Conservation (phyloP, 2,797 vertebrate genomes). For the Gallinago solitaria region DNA sequence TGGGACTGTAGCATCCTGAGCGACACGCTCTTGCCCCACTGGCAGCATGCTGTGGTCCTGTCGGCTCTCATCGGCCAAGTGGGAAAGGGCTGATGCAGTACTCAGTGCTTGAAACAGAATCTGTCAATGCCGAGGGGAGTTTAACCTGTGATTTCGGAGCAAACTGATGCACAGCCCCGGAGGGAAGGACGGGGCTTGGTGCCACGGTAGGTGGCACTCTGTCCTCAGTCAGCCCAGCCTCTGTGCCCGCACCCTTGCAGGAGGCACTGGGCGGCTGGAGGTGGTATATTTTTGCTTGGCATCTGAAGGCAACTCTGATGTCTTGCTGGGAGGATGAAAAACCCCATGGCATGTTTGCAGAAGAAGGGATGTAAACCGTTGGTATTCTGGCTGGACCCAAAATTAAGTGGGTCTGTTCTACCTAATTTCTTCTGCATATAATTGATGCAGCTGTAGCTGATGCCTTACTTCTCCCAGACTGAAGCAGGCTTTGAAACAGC, state of each 20-base stretch:
- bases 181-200: not conserved
- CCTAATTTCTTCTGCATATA: not conserved
- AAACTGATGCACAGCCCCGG: not conserved
- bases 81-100: not conserved
- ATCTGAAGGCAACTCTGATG: not conserved
- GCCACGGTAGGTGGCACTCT: not conserved
- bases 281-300: not conserved
- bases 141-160: not conserved
- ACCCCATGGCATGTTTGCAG: not conserved
- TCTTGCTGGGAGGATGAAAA: not conserved
- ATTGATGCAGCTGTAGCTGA: not conserved
- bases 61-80: not conserved
- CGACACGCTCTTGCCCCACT: accelerated
- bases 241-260: accelerated
- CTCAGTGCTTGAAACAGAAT: not conserved
- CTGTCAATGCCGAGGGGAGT: not conserved
- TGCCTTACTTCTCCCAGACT: not conserved
- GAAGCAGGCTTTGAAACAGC: not conserved
- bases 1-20: not conserved
- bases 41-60: accelerated
- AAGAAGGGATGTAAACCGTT: not conserved
- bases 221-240: not conserved
- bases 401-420: not conserved
- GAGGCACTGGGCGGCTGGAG: not conserved
- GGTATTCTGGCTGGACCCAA: not conserved